A percentile compares a stretch with the other conserved stretches of the same genome.
These are phyloP conservation scores for Tachycineta bicolor DNA, from an alignment of 2,113 vertebrate genomes.

Conservation along the genomic window DNA sequence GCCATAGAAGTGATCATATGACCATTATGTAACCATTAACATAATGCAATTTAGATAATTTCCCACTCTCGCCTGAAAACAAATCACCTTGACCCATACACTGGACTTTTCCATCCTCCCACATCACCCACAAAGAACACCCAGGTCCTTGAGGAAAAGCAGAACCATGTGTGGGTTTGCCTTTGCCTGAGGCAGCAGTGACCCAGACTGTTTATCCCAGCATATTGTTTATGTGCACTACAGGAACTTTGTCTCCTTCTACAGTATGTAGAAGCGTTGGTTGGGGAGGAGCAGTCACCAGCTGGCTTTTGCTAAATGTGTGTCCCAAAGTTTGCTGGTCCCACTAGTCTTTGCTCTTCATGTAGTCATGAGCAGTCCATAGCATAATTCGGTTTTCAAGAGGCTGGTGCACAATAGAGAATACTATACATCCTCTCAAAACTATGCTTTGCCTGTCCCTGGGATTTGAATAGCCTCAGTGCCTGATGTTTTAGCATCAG, in stretches of 20 bases:
- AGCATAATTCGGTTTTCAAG: background rate
- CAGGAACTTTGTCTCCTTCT: background rate
- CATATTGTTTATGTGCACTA: background rate
- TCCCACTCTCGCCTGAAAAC: background rate
- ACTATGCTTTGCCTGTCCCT: background rate
- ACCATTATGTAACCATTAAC: too few species aligned
- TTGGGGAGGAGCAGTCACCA: background rate
- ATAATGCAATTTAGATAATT: background rate
- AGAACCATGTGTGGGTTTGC: background rate
- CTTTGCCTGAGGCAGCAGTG: background rate
- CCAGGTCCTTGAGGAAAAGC: background rate
- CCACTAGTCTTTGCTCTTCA: background rate
- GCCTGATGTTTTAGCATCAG: background rate
- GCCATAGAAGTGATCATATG: background rate
- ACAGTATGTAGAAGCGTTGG: background rate
- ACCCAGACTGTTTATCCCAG: background rate
- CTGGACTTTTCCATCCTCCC: background rate
- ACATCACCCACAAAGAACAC: background rate
- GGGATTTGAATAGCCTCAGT: background rate
- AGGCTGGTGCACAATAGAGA: accelerated
- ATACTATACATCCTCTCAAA: background rate
- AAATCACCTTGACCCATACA: background rate
- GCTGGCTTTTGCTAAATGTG: background rate
- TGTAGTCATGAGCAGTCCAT: background rate
- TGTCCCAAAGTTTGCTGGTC: background rate